Evolutionary conservation across 2,113 vertebrate species (phyloP).

Genomic region (Trinectes maculatus): DNA sequence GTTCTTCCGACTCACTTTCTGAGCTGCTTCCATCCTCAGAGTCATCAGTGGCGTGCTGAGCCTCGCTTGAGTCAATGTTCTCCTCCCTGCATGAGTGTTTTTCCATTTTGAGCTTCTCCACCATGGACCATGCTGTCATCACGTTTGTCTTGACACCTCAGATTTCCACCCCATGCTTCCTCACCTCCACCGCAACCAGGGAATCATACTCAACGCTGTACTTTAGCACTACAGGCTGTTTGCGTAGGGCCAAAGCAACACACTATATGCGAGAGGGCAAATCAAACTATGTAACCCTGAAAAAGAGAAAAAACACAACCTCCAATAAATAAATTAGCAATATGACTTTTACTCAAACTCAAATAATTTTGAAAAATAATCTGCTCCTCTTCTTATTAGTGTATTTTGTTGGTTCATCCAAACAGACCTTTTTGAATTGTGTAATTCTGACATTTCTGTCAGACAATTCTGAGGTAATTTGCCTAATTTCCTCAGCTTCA

Average conservation of each 20-base stretch:
- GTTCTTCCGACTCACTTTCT: slow-evolving; percentile 91
- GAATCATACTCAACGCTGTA: slow-evolving; percentile 76
- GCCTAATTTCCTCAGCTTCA: too few species aligned
- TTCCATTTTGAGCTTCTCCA: slow-evolving; percentile 94
- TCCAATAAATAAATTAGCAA: background rate
- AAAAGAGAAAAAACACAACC: slow-evolving; percentile 52
- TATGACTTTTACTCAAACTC: background rate
- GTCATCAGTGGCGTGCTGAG: slow-evolving; percentile 83
- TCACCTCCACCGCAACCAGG: slow-evolving; percentile 82
- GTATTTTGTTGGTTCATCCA: background rate
- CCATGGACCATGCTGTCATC: slow-evolving; percentile 93
- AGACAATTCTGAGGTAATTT: too few species aligned
- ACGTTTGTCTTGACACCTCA: slow-evolving; percentile 84
- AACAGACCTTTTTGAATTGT: background rate
- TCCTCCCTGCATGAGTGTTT: slow-evolving; percentile 89
- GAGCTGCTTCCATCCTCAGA: slow-evolving; percentile 93
- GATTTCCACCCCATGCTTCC: slow-evolving; percentile 82
- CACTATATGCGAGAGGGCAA: slow-evolving; percentile 75
- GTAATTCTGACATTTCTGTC: background rate
- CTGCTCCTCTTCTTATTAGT: background rate
- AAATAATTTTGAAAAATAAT: background rate
- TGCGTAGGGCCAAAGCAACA: slow-evolving; percentile 69
- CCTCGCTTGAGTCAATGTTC: slow-evolving; percentile 81
- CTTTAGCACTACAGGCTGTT: slow-evolving; percentile 68
- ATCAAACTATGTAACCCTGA: slow-evolving; percentile 83